Percentiles rank a stretch among this genome's conserved stretches.
These are phyloP conservation scores for Tadarida brasiliensis DNA, from an alignment of 2,797 vertebrate genomes.

Conservation along the genomic window DNA sequence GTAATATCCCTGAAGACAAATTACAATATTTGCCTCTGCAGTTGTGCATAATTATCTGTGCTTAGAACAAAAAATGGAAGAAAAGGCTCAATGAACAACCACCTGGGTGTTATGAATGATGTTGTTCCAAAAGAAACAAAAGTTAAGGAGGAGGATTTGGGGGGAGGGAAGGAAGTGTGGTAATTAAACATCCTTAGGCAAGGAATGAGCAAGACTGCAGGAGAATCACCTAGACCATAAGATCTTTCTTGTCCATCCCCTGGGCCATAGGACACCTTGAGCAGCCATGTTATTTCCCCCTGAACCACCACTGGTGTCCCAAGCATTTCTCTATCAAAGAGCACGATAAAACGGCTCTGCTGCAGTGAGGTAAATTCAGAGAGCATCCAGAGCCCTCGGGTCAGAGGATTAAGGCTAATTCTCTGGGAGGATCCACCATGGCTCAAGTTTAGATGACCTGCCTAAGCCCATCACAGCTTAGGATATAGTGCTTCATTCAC, in stretches of 20 bases:
- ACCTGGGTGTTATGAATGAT: conserved; percentile 59
- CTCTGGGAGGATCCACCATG: neutral
- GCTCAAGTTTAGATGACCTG: neutral
- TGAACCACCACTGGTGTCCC: fast-evolving
- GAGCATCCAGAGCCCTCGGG: neutral
- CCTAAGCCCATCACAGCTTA: no score
- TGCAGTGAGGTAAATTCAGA: neutral
- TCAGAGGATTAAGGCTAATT: neutral
- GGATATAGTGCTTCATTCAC: neutral
- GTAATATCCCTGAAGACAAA: conserved; percentile 64
- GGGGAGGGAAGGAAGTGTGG: neutral
- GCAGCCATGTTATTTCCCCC: neutral
- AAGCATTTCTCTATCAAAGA: neutral
- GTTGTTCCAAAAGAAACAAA: conserved; percentile 66
- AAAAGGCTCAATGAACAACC: conserved; percentile 63
- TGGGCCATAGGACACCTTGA: no score
- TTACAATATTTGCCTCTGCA: conserved; percentile 73
- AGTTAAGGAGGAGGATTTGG: neutral
- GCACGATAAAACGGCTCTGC: neutral
- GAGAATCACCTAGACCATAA: neutral
- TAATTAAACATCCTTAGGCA: neutral
- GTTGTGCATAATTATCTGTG: conserved; percentile 70
- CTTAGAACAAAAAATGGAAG: conserved; percentile 68
- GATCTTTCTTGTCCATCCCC: neutral
- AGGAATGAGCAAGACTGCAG: neutral